A percentile compares a stretch with the other conserved stretches of the same genome.
Conservation (phyloP, 2,797 vertebrate genomes). For the Protosalanx chinensis region DNA sequence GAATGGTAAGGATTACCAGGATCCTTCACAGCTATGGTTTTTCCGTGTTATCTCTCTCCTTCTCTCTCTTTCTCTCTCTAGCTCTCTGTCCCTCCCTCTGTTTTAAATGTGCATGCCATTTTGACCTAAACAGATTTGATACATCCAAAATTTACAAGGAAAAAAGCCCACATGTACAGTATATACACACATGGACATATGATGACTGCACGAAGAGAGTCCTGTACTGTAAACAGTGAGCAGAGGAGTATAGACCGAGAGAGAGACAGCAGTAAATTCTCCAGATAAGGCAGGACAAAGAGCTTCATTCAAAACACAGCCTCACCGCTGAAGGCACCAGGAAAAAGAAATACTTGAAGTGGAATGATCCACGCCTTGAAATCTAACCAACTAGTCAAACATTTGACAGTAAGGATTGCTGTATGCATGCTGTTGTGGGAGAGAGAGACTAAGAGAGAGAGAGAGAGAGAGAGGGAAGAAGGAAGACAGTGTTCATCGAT, state of each 20-base stretch:
- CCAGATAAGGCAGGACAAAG: slow-evolving; percentile 12
- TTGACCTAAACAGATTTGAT: no score
- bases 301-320: slow-evolving; percentile 6
- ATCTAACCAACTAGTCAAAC: background rate
- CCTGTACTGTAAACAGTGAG: slow-evolving; percentile 5
- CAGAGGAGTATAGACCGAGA: slow-evolving; percentile 20
- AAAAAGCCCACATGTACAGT: no score
- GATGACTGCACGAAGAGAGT: background rate
- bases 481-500: background rate
- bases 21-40: no score
- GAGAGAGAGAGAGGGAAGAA: background rate
- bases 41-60: no score
- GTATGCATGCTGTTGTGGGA: background rate
- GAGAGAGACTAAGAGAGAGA: background rate
- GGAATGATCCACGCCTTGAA: background rate
- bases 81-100: no score
- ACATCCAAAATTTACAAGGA: no score
- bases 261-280: slow-evolving; percentile 6
- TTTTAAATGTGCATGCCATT: slow-evolving; percentile 23
- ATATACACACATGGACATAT: no score
- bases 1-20: no score
- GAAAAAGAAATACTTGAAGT: background rate
- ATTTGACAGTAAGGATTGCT: background rate
- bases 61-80: no score
- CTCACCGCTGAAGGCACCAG: background rate